phyloP scores from a whole-genome alignment of 2,113 vertebrate species.

The Ochotona curzoniae region DNA sequence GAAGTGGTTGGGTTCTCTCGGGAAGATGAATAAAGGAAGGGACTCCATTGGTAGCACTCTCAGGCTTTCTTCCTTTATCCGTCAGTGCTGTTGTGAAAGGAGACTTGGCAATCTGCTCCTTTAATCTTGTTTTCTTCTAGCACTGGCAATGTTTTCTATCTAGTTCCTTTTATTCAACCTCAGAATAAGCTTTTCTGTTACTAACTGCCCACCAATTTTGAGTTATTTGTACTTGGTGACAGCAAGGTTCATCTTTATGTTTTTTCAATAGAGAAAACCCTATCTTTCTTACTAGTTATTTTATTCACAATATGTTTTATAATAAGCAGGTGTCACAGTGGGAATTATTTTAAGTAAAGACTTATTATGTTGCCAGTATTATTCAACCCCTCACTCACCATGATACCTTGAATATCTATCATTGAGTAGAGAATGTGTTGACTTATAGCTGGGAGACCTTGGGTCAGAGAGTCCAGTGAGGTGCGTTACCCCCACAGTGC shows the following conservation, averaged over 20 bases:
- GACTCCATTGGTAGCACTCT: not conserved
- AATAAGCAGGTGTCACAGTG: not conserved
- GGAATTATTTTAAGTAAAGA: not conserved
- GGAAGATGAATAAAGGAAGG: conserved; percentile 38
- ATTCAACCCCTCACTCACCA: not conserved
- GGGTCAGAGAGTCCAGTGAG: not conserved
- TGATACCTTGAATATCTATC: not conserved
- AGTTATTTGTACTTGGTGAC: conserved; percentile 5
- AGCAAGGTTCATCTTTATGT: not conserved
- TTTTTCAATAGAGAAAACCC: not conserved
- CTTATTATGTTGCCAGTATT: not conserved
- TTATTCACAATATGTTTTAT: not conserved
- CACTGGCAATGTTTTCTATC: not conserved
- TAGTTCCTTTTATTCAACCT: conserved; percentile 18
- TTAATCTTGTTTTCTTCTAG: conserved; percentile 55
- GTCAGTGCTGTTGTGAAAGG: not conserved
- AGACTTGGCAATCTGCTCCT: conserved; percentile 26
- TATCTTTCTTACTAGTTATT: not conserved
- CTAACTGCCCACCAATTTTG: not conserved
- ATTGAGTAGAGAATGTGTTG: not conserved
- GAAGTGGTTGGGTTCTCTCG: conserved; percentile 28
- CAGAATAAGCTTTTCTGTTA: conserved; percentile 43
- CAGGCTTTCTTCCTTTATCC: not conserved
- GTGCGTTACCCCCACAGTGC: not conserved
- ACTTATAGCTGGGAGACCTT: not conserved